Evolutionary conservation across 2,113 vertebrate genomes (phyloP).

Genomic region (Colossoma macropomum): DNA sequence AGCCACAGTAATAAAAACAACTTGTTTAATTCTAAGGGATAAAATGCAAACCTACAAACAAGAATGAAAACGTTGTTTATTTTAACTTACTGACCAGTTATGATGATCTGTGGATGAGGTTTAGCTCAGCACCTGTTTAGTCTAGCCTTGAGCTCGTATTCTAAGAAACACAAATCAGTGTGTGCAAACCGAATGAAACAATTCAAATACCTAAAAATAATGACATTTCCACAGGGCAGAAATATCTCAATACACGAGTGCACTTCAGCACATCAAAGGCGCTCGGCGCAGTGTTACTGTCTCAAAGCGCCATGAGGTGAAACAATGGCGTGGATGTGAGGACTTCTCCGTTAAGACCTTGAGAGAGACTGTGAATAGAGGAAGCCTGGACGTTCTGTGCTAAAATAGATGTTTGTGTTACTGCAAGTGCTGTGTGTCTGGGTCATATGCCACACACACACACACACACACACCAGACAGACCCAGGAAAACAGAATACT

Average conservation of each 20-base stretch:
- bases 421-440: conserved; percentile 17
- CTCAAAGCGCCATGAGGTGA: neutral
- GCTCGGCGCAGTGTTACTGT: neutral
- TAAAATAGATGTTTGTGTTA: conserved; percentile 32
- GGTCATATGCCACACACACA: conserved; percentile 22
- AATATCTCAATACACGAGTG: conserved; percentile 4
- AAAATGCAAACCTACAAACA: neutral
- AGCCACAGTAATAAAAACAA: no score
- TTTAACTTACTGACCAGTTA: neutral
- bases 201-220: neutral
- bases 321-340: neutral
- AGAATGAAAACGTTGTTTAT: neutral
- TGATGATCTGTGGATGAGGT: neutral
- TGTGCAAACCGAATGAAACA: neutral
- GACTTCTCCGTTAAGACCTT: conserved; percentile 24
- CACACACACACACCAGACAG: neutral
- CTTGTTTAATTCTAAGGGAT: no score
- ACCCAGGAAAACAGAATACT: neutral
- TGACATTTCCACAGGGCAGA: neutral
- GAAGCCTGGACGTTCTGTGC: conserved; percentile 35
- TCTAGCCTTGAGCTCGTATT: neutral
- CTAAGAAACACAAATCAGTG: neutral
- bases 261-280: conserved; percentile 10
- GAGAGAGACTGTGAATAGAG: conserved; percentile 34
- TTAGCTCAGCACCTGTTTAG: neutral